Evolutionary conservation across 2,888 invertebrate species (phyloP).

Genomic region (Trichopoda pennipes): DNA sequence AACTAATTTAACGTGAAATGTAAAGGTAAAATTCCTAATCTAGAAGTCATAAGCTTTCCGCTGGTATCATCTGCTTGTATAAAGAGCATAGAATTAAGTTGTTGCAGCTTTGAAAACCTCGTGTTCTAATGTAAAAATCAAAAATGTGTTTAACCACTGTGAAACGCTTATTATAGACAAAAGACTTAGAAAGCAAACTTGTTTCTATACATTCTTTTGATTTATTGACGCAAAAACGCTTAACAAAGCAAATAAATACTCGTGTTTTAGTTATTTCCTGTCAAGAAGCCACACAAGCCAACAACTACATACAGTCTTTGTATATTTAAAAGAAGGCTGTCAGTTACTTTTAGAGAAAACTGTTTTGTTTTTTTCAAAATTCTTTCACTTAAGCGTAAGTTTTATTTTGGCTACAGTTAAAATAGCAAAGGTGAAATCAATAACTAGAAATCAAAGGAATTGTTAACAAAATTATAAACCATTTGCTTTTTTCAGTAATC

Average conservation of each 20-base stretch:
- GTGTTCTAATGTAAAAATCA: no score
- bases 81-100: no score
- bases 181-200: conserved; percentile 40
- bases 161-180: background rate
- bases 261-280: conserved; percentile 51
- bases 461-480: background rate
- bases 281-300: conserved; percentile 15
- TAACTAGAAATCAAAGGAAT: conserved; percentile 12
- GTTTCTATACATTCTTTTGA: conserved; percentile 8
- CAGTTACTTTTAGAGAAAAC: conserved; percentile 26
- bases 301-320: background rate
- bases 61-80: no score
- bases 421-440: conserved; percentile 59
- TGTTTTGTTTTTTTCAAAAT: conserved; percentile 12
- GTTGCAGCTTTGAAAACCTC: no score
- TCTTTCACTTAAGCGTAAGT: conserved; percentile 14
- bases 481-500: conserved; percentile 5
- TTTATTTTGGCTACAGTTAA: conserved; percentile 54
- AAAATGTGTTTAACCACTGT: no score
- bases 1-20: no score
- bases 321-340: background rate
- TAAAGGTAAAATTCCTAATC: no score
- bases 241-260: conserved; percentile 12
- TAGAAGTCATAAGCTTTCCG: no score
- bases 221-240: background rate